Conservation (phyloP, 2,888 invertebrate species). For the Oithona nana region DNA sequence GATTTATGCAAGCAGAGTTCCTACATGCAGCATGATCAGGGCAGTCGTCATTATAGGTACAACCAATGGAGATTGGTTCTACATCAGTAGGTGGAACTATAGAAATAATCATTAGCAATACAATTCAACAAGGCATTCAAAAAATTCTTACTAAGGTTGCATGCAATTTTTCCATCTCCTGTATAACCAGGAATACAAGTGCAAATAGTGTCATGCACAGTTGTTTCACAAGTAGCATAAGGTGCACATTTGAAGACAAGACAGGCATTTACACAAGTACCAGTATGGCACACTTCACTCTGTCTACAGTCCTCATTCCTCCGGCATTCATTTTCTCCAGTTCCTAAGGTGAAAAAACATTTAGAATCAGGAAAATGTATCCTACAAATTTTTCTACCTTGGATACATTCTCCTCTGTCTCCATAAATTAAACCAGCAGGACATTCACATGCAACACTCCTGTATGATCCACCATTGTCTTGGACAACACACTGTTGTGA, state of each 20-base stretch:
- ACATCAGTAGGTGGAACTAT: slow-evolving; percentile 20
- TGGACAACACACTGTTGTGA: slow-evolving; percentile 22
- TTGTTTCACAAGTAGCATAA: slow-evolving; percentile 53
- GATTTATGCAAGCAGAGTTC: slow-evolving; percentile 63
- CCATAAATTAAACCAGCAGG: slow-evolving; percentile 45
- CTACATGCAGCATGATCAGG: slow-evolving; percentile 57
- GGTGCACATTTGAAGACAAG: slow-evolving; percentile 56
- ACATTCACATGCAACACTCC: slow-evolving; percentile 48
- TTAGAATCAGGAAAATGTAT: not conserved
- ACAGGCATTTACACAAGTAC: slow-evolving; percentile 64
- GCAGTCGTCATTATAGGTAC: slow-evolving; percentile 59
- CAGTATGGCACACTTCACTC: slow-evolving; percentile 45
- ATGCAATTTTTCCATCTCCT: slow-evolving; percentile 35
- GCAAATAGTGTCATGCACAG: slow-evolving; percentile 50
- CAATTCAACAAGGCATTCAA: not conserved
- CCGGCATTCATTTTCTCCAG: slow-evolving; percentile 34
- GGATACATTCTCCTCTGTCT: slow-evolving; percentile 21
- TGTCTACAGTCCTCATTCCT: slow-evolving; percentile 53
- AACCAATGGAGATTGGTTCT: slow-evolving; percentile 36
- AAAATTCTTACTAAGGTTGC: not conserved
- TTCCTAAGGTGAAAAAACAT: not conserved
- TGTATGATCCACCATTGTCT: slow-evolving; percentile 20
- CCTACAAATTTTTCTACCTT: slow-evolving; percentile 38
- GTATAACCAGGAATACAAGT: slow-evolving; percentile 39
- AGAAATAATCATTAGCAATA: not conserved